Conservation (phyloP, 2,888 invertebrate genomes). For the Napeogenes inachia region DNA sequence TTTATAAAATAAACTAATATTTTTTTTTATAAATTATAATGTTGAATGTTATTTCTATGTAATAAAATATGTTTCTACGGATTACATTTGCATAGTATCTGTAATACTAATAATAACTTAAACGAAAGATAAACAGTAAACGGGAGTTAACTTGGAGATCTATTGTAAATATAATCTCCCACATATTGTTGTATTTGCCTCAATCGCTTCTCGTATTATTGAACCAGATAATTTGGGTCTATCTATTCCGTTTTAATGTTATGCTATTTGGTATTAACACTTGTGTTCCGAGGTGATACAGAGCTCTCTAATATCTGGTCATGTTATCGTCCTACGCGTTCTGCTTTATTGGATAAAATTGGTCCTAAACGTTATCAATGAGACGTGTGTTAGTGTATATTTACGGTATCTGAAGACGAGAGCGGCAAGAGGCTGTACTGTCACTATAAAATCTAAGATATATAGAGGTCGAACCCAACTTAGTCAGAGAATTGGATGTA, state of each 20-base stretch:
- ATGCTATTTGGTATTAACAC: constrained; percentile 29
- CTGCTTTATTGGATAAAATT: constrained; percentile 73
- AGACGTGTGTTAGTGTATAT: constrained; percentile 70
- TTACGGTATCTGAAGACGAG: constrained; percentile 61
- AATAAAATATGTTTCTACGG: too few species aligned
- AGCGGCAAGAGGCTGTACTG: constrained; percentile 46
- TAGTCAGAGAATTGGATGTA: constrained; percentile 29
- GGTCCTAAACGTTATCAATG: constrained; percentile 75
- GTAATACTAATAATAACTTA: constrained; percentile 7
- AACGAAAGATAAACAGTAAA: constrained; percentile 7
- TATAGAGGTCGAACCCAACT: constrained; percentile 45
- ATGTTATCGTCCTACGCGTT: constrained; percentile 61
- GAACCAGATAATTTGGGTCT: constrained; percentile 35
- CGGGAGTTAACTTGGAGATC: constrained; percentile 24
- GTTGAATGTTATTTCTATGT: too few species aligned
- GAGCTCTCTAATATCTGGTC: constrained; percentile 50
- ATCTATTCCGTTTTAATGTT: constrained; percentile 21
- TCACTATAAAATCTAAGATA: constrained; percentile 60
- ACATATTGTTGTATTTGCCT: constrained; percentile 54
- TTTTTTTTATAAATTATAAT: too few species aligned
- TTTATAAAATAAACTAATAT: too few species aligned
- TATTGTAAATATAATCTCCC: constrained; percentile 62
- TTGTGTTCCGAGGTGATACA: constrained; percentile 18
- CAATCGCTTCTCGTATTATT: constrained; percentile 49
- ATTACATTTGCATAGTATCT: background rate